Percentiles rank a stretch among this genome's conserved stretches.
phyloP scores from a whole-genome alignment of 2,113 vertebrate species.

The Boulengeromyrus knoepffleri region DNA sequence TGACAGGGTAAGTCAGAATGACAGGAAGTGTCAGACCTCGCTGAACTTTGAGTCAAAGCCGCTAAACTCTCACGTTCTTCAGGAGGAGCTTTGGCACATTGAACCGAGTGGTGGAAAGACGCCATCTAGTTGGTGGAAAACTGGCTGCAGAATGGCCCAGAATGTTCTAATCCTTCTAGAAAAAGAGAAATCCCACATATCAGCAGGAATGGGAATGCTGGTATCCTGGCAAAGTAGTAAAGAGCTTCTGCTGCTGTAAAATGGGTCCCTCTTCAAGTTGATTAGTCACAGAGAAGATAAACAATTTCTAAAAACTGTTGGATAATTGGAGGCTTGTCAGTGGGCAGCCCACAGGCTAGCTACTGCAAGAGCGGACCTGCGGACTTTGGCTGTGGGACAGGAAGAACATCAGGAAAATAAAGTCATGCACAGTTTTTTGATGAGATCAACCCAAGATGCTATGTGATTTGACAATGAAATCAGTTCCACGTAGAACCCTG shows the following conservation, averaged over 20 bases:
- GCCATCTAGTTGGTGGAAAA: not conserved
- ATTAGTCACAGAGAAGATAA: not conserved
- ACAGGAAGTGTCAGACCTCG: not conserved
- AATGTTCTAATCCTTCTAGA: not conserved
- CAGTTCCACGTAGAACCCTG: not conserved
- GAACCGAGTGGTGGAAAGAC: not conserved
- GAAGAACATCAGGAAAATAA: not conserved
- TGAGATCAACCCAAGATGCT: not conserved
- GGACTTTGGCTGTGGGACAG: not conserved
- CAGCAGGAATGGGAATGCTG: not conserved
- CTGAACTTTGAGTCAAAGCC: not conserved
- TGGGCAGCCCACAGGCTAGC: not conserved
- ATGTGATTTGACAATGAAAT: conserved; percentile 4
- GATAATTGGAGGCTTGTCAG: not conserved
- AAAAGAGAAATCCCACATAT: not conserved
- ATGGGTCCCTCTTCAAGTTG: not conserved
- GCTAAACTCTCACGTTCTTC: not conserved
- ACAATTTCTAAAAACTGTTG: not conserved
- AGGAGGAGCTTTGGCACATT: not conserved
- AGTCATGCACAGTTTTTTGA: not conserved
- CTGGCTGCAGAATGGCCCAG: not conserved
- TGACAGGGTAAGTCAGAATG: not conserved
- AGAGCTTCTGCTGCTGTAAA: not conserved
- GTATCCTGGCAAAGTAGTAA: not conserved
- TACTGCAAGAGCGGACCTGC: not conserved